Base-by-base conservation (phyloP, 2,797 vertebrate genomes). In the Pangasius sanitwongsei region DNA sequence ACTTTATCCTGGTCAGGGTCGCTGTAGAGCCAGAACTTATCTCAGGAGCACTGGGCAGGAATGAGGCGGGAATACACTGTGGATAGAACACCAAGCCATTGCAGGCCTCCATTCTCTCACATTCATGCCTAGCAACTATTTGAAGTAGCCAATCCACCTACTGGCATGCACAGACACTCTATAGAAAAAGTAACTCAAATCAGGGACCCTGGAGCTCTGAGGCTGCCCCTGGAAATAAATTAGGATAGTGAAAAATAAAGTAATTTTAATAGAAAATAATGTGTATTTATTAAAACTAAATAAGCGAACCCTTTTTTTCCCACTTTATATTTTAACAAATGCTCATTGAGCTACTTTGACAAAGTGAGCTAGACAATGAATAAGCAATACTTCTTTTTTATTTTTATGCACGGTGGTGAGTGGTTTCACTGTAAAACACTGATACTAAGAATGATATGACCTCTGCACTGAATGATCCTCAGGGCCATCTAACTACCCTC, bases 371-470 rank as follows among this genome's bases (percentile, higher is more conserved):
- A 20, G n/a, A 57, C 16, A 23, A 20, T 3, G 1, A 80, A 18
- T 31, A 15, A 18, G 13, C 20, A 34, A 16, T 55, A 16, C 77
- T 34, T 11, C 18, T 7, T 53, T 44, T 75, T 48, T 48, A 41
- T 41, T 55, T 16, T 77, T n/a, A 53, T 31, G 15, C 75, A 20
- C 6, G 1, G 18, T 57, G 9, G 57, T 63, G 57, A 69, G 50
- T 18, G 34, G n/a, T 50, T 87, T 89, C 88, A 90, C 89, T 88
- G 90, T 92, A 91, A 93, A 92, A 93, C 85, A 87, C 87, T 87
- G 91, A 86, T 87, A 70, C 28, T 89, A 83, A 88, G 34, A 82
- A 61, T 82, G 31, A 59, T 37, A 41, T 37, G 20, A 82, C 80
- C 80, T 59, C 20, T 81, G 53, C 16, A 55, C 15, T 31, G 50